phyloP scores from a whole-genome alignment of 2,113 vertebrate genomes.

The Psettodes erumei region DNA sequence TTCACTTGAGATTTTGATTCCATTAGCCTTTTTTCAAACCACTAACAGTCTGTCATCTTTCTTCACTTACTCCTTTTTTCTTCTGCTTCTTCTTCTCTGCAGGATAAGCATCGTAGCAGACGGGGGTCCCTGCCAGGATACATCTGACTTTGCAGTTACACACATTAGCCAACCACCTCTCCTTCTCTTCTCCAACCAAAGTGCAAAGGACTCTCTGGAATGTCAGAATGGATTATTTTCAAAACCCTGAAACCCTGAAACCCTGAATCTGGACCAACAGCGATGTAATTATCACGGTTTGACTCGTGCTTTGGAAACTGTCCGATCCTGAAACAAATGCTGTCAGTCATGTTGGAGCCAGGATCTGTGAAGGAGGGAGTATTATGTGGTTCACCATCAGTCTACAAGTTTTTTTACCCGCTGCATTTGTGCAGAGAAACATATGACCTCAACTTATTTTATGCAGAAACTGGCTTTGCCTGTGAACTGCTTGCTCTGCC shows the following conservation, averaged over 20 bases:
- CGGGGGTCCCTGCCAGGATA: not conserved
- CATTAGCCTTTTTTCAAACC: not conserved
- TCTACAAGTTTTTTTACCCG: conserved; percentile 16
- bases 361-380: conserved; percentile 19
- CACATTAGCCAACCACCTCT: conserved; percentile 29
- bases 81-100: conserved; percentile 6
- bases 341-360: conserved; percentile 57
- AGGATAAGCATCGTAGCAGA: conserved; percentile 26
- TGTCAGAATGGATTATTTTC: conserved; percentile 31
- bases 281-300: conserved; percentile 10
- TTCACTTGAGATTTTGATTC: not conserved
- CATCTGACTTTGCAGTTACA: conserved; percentile 12
- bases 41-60: not conserved
- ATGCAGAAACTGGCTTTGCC: conserved; percentile 16
- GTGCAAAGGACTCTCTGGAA: conserved; percentile 4
- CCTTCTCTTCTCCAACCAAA: not conserved
- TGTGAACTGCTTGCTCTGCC: not conserved
- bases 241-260: conserved; percentile 9
- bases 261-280: conserved; percentile 14
- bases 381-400: conserved; percentile 27
- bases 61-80: not conserved
- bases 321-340: conserved; percentile 15
- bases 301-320: conserved; percentile 4
- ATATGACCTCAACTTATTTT: conserved; percentile 17
- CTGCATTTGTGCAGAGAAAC: conserved; percentile 37